Conservation (phyloP, 2,113 vertebrate species). For the Peromyscus leucopus region DNA sequence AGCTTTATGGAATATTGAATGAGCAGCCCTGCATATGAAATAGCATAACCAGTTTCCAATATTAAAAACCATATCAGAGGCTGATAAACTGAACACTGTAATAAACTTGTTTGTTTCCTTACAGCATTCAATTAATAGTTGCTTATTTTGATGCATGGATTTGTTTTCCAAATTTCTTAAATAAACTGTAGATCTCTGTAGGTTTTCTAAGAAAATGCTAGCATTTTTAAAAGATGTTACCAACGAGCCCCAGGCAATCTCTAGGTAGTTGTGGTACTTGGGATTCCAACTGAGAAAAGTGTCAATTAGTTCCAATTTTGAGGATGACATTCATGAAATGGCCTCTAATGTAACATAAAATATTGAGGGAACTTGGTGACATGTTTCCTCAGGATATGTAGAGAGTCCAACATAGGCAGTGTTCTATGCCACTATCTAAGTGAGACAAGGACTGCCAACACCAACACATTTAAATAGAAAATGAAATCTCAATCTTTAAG, state of each 20-base stretch:
- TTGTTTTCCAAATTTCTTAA: neutral
- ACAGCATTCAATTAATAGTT: neutral
- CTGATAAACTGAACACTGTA: neutral
- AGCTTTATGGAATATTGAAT: constrained; percentile 5
- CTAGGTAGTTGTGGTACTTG: constrained; percentile 21
- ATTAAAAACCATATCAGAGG: neutral
- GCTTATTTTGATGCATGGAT: neutral
- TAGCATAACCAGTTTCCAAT: neutral
- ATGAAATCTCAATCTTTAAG: neutral
- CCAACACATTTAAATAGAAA: constrained; percentile 53
- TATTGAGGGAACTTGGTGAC: neutral
- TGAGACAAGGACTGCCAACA: neutral
- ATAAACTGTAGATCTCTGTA: neutral
- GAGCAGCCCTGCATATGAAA: constrained; percentile 7
- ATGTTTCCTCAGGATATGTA: constrained; percentile 44
- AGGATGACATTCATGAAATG: constrained; percentile 60
- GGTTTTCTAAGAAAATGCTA: neutral
- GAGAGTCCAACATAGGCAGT: neutral
- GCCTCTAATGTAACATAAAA: constrained; percentile 47
- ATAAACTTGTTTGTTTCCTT: neutral
- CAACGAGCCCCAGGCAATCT: constrained; percentile 26
- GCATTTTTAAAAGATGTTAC: neutral
- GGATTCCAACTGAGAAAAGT: constrained; percentile 66
- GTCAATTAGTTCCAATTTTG: constrained; percentile 67
- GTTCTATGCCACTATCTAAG: constrained; percentile 11